phyloP scores from a whole-genome alignment of 2,113 vertebrate genomes.

The Chaetops frenatus region DNA sequence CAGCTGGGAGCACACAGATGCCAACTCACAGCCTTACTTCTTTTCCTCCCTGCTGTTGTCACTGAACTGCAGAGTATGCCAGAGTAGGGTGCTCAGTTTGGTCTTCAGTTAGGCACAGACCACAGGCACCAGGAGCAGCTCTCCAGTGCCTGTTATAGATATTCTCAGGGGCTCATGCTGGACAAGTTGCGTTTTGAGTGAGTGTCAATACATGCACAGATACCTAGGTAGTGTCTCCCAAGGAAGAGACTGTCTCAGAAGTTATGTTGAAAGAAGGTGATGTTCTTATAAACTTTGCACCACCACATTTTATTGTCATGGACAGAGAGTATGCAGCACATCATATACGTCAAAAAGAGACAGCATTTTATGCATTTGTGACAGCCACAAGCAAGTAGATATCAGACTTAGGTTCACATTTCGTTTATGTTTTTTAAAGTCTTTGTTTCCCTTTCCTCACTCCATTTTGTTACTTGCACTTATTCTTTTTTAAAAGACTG shows the following conservation, averaged over 20 bases:
- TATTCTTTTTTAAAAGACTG: not conserved
- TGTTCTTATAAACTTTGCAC: not conserved
- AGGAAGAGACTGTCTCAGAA: not conserved
- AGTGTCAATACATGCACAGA: not conserved
- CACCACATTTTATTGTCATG: not conserved
- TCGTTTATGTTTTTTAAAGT: not conserved
- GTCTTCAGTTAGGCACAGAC: not conserved
- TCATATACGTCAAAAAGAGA: not conserved
- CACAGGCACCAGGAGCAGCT: not conserved
- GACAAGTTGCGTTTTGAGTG: not conserved
- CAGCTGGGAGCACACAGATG: not conserved
- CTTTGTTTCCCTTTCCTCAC: not conserved
- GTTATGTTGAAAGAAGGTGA: no score
- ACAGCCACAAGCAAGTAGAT: not conserved
- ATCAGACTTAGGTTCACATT: not conserved
- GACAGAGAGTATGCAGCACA: fast-evolving
- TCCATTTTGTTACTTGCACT: not conserved
- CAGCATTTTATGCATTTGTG: not conserved
- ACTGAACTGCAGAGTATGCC: not conserved
- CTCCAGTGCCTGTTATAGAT: fast-evolving
- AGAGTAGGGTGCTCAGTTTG: not conserved
- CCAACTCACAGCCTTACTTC: not conserved
- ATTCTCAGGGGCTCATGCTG: not conserved
- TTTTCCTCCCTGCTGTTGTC: not conserved
- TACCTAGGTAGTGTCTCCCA: not conserved